phyloP scores from a whole-genome alignment of 2,888 invertebrate genomes.

The Andrena haemorrhoa region DNA sequence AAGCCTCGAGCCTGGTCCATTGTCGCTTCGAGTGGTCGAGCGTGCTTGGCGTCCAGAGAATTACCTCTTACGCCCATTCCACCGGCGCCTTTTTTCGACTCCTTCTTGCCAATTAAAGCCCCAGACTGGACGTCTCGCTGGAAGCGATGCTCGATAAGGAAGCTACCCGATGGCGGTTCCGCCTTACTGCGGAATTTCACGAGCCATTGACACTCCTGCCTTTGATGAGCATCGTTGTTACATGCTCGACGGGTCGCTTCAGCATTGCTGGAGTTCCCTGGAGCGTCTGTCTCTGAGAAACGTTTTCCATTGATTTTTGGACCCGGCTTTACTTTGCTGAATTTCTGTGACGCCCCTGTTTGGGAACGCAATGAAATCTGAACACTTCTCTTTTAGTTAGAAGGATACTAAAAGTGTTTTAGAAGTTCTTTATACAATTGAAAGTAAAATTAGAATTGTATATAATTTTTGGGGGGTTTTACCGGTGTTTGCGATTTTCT shows the following conservation, averaged over 20 bases:
- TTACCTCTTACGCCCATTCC: constrained; percentile 55
- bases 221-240: constrained; percentile 32
- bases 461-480: too few species aligned
- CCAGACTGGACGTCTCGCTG: constrained; percentile 53
- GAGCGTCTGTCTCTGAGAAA: neutral
- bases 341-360: neutral
- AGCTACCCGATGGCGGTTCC: constrained; percentile 42
- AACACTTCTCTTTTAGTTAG: neutral
- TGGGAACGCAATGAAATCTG: neutral
- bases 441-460: too few species aligned
- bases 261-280: neutral
- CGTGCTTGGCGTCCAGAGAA: constrained; percentile 53
- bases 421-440: too few species aligned
- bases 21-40: constrained; percentile 63
- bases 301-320: neutral
- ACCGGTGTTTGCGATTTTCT: too few species aligned
- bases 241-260: constrained; percentile 20
- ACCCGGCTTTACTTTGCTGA: neutral
- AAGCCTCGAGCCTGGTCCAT: constrained; percentile 62
- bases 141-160: constrained; percentile 53
- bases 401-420: too few species aligned
- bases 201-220: constrained; percentile 53
- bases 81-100: constrained; percentile 26
- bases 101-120: constrained; percentile 64
- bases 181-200: constrained; percentile 60